These are phyloP conservation scores for Anoncus sp. DNA, from an alignment of 2,888 invertebrate species.

Conservation along the genomic window DNA sequence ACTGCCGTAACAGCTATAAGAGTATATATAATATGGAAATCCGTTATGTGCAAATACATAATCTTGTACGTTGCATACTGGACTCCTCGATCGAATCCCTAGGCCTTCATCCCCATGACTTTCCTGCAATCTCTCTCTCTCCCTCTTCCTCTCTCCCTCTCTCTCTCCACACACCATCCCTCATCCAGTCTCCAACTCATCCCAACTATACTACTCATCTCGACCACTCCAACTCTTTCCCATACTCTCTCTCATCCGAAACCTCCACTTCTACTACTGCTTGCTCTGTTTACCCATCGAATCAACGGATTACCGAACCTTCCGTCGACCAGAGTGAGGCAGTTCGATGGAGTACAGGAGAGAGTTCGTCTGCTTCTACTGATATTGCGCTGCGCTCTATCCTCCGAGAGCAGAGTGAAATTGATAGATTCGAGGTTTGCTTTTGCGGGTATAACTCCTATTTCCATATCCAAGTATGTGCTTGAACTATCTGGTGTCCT, in stretches of 20 bases:
- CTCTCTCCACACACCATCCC: slow-evolving; percentile 5
- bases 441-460: slow-evolving; percentile 72
- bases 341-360: slow-evolving; percentile 10
- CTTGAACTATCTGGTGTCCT: slow-evolving; percentile 67
- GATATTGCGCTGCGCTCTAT: slow-evolving; percentile 55
- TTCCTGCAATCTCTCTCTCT: not conserved
- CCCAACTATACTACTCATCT: slow-evolving; percentile 14
- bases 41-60: slow-evolving; percentile 67
- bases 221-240: slow-evolving; percentile 29
- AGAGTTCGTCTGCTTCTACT: slow-evolving; percentile 32
- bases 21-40: slow-evolving; percentile 50
- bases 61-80: slow-evolving; percentile 64
- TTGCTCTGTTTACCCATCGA: slow-evolving; percentile 77
- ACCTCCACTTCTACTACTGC: slow-evolving; percentile 68
- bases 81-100: slow-evolving; percentile 46
- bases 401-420: slow-evolving; percentile 72
- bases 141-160: slow-evolving; percentile 13
- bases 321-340: slow-evolving; percentile 51
- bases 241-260: slow-evolving; percentile 10
- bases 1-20: slow-evolving; percentile 1
- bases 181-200: slow-evolving; percentile 28
- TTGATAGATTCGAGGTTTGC: slow-evolving; percentile 80
- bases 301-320: slow-evolving; percentile 78
- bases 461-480: slow-evolving; percentile 79
- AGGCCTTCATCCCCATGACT: slow-evolving; percentile 31